Evolutionary conservation across 2,797 vertebrate species (phyloP).

Genomic region (Cyprinella venusta): DNA sequence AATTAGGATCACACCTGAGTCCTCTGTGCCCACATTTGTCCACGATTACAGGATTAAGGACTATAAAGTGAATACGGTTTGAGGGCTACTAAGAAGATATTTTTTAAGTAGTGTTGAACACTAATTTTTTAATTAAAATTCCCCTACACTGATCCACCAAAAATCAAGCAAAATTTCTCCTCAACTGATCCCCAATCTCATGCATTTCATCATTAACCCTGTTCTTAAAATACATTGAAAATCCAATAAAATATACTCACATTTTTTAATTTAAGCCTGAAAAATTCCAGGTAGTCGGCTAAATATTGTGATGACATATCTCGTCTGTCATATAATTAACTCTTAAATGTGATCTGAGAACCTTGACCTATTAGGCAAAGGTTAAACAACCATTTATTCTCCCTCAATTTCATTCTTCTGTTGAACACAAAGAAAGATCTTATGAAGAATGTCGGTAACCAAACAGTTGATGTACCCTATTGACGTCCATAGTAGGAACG

Average conservation of each 20-base stretch:
- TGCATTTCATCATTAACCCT: neutral
- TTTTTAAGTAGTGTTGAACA: neutral
- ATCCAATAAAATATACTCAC: neutral
- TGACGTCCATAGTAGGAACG: too few species aligned
- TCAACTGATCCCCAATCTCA: neutral
- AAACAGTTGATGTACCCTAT: too few species aligned
- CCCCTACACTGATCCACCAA: neutral
- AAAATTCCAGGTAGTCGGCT: neutral
- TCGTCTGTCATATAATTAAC: neutral
- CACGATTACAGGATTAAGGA: too few species aligned
- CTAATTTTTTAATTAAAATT: neutral
- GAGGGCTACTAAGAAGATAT: too few species aligned
- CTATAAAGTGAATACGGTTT: too few species aligned
- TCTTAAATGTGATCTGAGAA: constrained; percentile 5
- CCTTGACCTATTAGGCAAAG: constrained; percentile 14
- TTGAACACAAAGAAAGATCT: too few species aligned
- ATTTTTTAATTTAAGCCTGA: neutral
- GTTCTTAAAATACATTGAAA: neutral
- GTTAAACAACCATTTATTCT: neutral
- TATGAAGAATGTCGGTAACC: too few species aligned
- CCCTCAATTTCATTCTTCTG: too few species aligned
- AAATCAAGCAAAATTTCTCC: neutral
- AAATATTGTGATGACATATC: neutral
- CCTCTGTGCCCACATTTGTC: too few species aligned
- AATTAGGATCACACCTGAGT: too few species aligned